Percentiles rank a stretch among this genome's conserved stretches.
Evolutionary conservation across 1,140 invertebrate genomes (phyloP).

Genomic region (Microplitis mediator): DNA sequence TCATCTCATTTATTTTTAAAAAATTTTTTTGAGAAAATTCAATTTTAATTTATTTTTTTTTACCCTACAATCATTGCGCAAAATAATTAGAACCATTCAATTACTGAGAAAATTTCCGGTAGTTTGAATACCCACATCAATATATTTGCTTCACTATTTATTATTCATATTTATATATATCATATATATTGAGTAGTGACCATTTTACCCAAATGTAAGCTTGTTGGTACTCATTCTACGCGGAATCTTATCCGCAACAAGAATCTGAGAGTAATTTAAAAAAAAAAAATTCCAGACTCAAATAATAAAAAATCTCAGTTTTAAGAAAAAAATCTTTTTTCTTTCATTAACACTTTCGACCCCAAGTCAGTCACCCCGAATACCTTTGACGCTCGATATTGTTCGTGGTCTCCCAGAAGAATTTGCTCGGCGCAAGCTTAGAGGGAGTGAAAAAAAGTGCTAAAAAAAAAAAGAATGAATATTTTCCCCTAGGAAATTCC

Average conservation of each 20-base stretch:
- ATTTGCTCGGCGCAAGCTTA: conserved; percentile 21
- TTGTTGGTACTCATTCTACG: background rate
- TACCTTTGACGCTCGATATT: conserved; percentile 34
- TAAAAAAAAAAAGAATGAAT: background rate
- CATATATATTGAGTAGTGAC: too few relatives aligned
- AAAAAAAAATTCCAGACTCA: background rate
- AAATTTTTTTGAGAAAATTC: too few relatives aligned
- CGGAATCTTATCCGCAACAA: background rate
- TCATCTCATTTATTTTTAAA: too few relatives aligned
- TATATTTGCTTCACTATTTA: background rate
- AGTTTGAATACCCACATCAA: background rate
- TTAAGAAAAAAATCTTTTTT: too few relatives aligned
- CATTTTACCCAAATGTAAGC: background rate
- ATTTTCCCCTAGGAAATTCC: background rate
- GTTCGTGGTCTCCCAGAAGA: conserved; percentile 35
- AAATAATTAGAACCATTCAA: too few relatives aligned
- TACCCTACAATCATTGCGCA: too few relatives aligned
- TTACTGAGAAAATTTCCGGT: background rate
- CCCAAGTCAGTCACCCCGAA: conserved; percentile 3
- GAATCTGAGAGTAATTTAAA: background rate
- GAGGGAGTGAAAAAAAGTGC: background rate
- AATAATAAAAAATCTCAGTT: too few relatives aligned
- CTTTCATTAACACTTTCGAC: conserved; percentile 41
- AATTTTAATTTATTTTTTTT: too few relatives aligned
- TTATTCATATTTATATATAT: too few relatives aligned